Evolutionary conservation across 1,140 invertebrate genomes (phyloP).

Genomic region (Heliconius hermathena): DNA sequence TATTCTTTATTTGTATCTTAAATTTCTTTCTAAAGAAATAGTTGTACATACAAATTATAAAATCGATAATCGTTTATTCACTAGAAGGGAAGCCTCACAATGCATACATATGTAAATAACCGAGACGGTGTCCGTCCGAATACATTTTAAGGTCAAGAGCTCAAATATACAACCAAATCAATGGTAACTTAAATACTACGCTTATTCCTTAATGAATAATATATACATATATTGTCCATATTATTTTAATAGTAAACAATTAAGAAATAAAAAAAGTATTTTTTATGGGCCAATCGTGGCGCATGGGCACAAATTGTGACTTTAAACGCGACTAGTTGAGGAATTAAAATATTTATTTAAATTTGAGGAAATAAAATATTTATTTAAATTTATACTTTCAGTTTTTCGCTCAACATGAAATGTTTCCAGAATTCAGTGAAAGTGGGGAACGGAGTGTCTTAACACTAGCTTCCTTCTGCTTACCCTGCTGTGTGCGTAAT

Average conservation of each 20-base stretch:
- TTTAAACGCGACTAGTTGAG: too few relatives aligned
- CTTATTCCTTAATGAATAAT: not conserved
- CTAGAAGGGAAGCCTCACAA: not conserved
- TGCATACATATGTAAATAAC: not conserved
- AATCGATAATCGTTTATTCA: not conserved
- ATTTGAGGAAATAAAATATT: too few relatives aligned
- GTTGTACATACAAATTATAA: not conserved
- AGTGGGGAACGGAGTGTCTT: too few relatives aligned
- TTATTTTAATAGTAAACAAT: not conserved
- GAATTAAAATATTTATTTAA: too few relatives aligned
- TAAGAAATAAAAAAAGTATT: too few relatives aligned
- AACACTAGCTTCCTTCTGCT: too few relatives aligned
- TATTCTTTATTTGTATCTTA: not conserved
- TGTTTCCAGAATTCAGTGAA: too few relatives aligned
- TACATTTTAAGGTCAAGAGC: slow-evolving; percentile 14
- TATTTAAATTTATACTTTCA: too few relatives aligned
- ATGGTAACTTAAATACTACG: not conserved
- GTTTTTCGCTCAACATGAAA: too few relatives aligned
- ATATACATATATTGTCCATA: not conserved
- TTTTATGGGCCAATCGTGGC: too few relatives aligned
- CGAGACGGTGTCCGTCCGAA: slow-evolving; percentile 18
- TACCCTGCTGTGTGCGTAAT: too few relatives aligned
- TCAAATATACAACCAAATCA: slow-evolving; percentile 15
- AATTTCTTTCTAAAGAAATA: not conserved
- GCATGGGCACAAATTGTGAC: too few relatives aligned